Evolutionary conservation across 2,888 invertebrate species (phyloP).

Genomic region (Platypus cylindrus): DNA sequence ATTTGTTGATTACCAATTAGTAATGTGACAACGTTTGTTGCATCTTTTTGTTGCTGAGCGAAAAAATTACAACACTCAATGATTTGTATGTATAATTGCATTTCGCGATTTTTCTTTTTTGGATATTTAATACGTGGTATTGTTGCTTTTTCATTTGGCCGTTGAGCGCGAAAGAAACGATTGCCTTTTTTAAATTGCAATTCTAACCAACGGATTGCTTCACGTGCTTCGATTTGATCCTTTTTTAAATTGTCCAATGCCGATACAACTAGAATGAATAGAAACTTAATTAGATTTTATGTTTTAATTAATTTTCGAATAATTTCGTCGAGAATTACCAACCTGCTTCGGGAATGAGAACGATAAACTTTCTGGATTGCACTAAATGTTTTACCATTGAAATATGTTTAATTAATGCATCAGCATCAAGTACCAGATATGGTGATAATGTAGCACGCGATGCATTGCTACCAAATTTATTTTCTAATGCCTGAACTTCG

Average conservation of each 20-base stretch:
- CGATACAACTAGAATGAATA: constrained; percentile 56
- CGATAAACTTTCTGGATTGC: constrained; percentile 70
- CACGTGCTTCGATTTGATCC: constrained; percentile 69
- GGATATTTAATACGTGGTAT: constrained; percentile 62
- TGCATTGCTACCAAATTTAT: constrained; percentile 40
- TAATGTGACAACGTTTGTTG: constrained; percentile 57
- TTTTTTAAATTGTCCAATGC: constrained; percentile 81
- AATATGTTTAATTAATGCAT: constrained; percentile 64
- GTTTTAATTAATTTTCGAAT: no score
- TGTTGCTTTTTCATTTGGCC: constrained; percentile 65
- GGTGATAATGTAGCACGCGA: constrained; percentile 55
- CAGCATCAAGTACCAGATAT: constrained; percentile 78
- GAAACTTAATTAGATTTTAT: not conserved
- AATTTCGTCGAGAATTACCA: constrained; percentile 26
- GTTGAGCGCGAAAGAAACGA: constrained; percentile 75
- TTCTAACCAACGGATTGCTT: constrained; percentile 90
- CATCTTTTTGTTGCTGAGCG: constrained; percentile 43
- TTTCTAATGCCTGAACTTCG: constrained; percentile 77
- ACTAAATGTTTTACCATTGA: constrained; percentile 70
- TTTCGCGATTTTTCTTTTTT: constrained; percentile 61
- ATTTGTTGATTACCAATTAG: constrained; percentile 49
- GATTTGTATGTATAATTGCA: constrained; percentile 65
- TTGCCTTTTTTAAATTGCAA: constrained; percentile 76
- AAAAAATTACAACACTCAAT: constrained; percentile 75
- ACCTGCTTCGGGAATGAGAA: constrained; percentile 83